These are phyloP conservation scores for Eudyptes chrysolophus DNA, from an alignment of 2,113 vertebrate genomes.

Conservation along the genomic window DNA sequence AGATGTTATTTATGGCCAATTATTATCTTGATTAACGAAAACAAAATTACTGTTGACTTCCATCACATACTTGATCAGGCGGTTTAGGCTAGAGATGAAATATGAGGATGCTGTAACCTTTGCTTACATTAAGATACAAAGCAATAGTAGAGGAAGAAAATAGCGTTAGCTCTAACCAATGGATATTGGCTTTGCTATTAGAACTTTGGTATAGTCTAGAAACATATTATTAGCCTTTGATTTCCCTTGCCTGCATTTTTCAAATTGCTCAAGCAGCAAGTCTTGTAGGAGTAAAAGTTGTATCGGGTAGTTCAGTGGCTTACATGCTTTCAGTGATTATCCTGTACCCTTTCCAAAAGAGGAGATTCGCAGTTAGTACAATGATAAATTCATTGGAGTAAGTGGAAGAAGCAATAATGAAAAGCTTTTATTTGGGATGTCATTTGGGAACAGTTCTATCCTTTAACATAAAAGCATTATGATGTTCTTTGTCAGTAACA, in stretches of 20 bases:
- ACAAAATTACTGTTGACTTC: not conserved
- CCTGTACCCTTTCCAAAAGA: not conserved
- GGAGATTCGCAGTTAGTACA: not conserved
- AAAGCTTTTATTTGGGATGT: constrained; percentile 26
- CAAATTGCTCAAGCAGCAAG: not conserved
- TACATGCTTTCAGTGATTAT: not conserved
- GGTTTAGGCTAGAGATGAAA: not conserved
- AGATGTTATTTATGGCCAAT: not conserved
- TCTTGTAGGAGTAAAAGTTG: not conserved
- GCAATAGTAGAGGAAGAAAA: not conserved
- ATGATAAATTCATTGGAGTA: not conserved
- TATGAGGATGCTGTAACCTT: not conserved
- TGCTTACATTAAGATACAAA: not conserved
- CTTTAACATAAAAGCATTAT: not conserved
- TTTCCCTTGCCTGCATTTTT: not conserved
- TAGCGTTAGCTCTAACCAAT: not conserved
- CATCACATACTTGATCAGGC: not conserved
- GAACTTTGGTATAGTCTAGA: not conserved
- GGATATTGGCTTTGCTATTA: not conserved
- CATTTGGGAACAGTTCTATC: not conserved
- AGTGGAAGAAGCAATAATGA: not conserved
- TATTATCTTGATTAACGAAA: constrained; percentile 23
- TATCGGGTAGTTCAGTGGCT: not conserved
- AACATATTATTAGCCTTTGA: not conserved
- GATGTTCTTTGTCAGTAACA: not conserved